Evolutionary conservation across 2,797 vertebrate species (phyloP), one percentile per base, ranked within the genome.

Genomic region (Hoplostethus mediterraneus): DNA sequence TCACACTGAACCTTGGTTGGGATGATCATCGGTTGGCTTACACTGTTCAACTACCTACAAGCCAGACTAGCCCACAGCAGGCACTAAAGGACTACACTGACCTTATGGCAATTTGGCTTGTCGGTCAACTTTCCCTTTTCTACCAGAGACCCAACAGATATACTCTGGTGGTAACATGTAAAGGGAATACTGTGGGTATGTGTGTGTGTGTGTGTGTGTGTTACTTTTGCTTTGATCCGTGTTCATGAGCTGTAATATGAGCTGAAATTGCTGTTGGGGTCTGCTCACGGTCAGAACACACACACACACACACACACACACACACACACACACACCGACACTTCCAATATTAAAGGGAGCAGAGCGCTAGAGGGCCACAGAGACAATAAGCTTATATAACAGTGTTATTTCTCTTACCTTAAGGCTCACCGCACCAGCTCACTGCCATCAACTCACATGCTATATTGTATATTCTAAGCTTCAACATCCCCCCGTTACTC

Each of bases 381-480:
- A 67, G 63, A 63, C 71, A 63, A 36, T 72, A 54, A 71, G 68
- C 77, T 90, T 87, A 89, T 77, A 57, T 81, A 88, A 91, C 62
- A 45, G 71, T 30, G 57, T 78, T 79, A 60, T 66, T 83, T 82
- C 63, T 73, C 40, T 76, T 28, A 74, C 83, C 67, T 75, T 17
- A 21, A 53, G 80, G 81, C 61, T 80, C 40, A 36, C n/a, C 11
- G 38, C n/a, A 55, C 30, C 53, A 55, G 25, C 25, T 31, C 30
- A 48, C 48, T 80, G 71, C 51, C 59, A 60, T 84, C 67, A 63
- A 61, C 66, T 83, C 77, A 62, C 61, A 67, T 71, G 62, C 21
- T 21, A 21, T 21, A 21, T 21, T 21, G 47, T 63, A 10, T 12
- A 14, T 77, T 75, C 9, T 9, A 42, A 66, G 75, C 59, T 60